Percentiles rank a stretch among this genome's conserved stretches.
These are phyloP conservation scores for Sphaeridia pumilis DNA, from an alignment of 2,888 invertebrate species.

Conservation along the genomic window DNA sequence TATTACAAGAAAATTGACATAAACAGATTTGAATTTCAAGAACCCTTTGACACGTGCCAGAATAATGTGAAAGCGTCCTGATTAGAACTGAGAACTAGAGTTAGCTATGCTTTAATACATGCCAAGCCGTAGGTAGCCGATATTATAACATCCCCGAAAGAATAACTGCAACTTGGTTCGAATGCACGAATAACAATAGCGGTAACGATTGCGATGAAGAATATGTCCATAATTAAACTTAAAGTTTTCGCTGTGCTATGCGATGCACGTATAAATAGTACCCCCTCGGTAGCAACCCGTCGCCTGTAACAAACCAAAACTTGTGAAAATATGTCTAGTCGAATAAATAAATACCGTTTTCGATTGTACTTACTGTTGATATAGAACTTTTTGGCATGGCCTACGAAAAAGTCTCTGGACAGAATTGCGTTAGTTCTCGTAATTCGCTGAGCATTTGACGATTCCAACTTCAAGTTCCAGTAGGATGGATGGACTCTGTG, in stretches of 20 bases:
- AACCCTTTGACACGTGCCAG: too few relatives aligned
- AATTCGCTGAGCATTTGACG: conserved; percentile 8
- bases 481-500: conserved; percentile 21
- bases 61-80: too few relatives aligned
- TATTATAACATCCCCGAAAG: too few relatives aligned
- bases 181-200: too few relatives aligned
- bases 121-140: too few relatives aligned
- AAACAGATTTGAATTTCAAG: too few relatives aligned
- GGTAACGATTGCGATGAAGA: too few relatives aligned
- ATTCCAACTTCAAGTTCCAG: conserved; percentile 25
- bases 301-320: conserved; percentile 7
- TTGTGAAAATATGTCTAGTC: neutral
- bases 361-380: conserved; percentile 8
- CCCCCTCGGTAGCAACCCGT: conserved; percentile 19
- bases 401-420: conserved; percentile 22
- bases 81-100: too few relatives aligned
- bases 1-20: too few relatives aligned
- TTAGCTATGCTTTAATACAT: too few relatives aligned
- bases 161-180: too few relatives aligned
- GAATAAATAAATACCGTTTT: neutral
- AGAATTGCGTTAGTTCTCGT: conserved; percentile 19
- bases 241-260: conserved; percentile 18
- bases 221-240: neutral
- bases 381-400: conserved; percentile 21
- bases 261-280: conserved; percentile 25